A percentile compares a stretch with the other conserved stretches of the same genome.
These are phyloP conservation scores for Ctenopoma kingsleyae DNA, from an alignment of 2,797 vertebrate genomes.

Conservation along the genomic window DNA sequence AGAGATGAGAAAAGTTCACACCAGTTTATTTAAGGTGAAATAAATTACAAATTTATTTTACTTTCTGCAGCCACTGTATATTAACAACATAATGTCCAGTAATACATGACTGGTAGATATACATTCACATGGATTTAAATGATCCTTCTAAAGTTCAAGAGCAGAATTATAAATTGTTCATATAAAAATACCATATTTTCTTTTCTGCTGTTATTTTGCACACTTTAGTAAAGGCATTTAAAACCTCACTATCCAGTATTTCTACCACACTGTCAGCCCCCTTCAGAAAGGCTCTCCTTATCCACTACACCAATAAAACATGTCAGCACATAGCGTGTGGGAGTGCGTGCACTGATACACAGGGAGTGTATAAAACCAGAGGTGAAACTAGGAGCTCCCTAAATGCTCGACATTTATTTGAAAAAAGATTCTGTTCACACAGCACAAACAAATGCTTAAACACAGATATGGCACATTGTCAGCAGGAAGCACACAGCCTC, in stretches of 20 bases:
- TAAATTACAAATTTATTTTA: no score
- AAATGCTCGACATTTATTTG: constrained; percentile 83
- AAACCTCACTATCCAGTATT: not conserved
- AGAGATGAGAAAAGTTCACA: no score
- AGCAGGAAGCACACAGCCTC: constrained; percentile 56
- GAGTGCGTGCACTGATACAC: not conserved
- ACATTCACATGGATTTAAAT: not conserved
- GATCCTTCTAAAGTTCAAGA: not conserved
- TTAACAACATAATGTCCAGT: no score
- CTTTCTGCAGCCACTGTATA: no score
- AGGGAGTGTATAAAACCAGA: constrained; percentile 26
- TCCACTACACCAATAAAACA: not conserved
- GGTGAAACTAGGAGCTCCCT: constrained; percentile 29
- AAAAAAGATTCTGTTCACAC: constrained; percentile 75
- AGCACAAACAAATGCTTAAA: constrained; percentile 62
- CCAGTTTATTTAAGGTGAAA: no score
- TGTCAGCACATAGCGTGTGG: not conserved
- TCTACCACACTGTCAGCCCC: not conserved
- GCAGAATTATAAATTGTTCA: no score
- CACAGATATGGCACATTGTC: constrained; percentile 65
- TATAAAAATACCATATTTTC: not conserved
- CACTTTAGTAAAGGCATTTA: not conserved
- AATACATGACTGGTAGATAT: not conserved
- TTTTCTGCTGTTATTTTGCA: not conserved
- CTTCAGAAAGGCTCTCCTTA: not conserved